phyloP scores from a whole-genome alignment of 2,113 vertebrate species.

The Heteronetta atricapilla region DNA sequence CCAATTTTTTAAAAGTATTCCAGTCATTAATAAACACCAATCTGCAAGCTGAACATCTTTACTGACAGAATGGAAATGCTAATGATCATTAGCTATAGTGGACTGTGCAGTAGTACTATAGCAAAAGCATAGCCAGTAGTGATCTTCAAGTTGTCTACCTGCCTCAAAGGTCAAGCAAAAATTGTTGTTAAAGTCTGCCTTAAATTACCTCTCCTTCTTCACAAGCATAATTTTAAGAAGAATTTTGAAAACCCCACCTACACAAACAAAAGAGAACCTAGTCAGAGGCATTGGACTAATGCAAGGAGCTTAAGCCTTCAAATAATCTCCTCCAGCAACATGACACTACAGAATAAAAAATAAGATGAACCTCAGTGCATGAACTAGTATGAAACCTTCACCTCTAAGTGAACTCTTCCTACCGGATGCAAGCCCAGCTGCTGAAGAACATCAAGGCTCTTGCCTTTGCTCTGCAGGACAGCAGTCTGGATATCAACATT shows the following conservation, averaged over 20 bases:
- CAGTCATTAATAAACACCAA: not conserved
- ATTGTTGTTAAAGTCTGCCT: not conserved
- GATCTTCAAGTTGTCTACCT: not conserved
- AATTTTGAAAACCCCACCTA: not conserved
- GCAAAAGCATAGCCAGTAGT: not conserved
- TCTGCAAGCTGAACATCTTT: not conserved
- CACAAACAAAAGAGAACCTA: not conserved
- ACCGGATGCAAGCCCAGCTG: slow-evolving; percentile 47
- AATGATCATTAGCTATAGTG: not conserved
- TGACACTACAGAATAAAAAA: not conserved
- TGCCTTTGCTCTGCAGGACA: slow-evolving; percentile 31
- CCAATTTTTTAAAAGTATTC: not conserved
- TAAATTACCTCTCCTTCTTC: not conserved
- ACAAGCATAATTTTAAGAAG: not conserved
- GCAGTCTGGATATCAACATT: slow-evolving; percentile 49
- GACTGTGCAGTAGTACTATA: not conserved
- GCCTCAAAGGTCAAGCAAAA: not conserved
- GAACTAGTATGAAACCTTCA: slow-evolving; percentile 30
- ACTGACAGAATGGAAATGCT: not conserved
- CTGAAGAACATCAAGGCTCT: slow-evolving; percentile 5
- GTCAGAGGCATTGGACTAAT: not conserved
- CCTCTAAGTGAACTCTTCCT: slow-evolving; percentile 57
- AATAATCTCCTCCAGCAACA: not conserved
- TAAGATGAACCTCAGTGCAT: not conserved
- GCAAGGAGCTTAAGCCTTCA: not conserved